Percentiles rank a stretch among this genome's conserved stretches.
phyloP scores from a whole-genome alignment of 2,113 vertebrate species.

The Campylomormyrus numenius region DNA sequence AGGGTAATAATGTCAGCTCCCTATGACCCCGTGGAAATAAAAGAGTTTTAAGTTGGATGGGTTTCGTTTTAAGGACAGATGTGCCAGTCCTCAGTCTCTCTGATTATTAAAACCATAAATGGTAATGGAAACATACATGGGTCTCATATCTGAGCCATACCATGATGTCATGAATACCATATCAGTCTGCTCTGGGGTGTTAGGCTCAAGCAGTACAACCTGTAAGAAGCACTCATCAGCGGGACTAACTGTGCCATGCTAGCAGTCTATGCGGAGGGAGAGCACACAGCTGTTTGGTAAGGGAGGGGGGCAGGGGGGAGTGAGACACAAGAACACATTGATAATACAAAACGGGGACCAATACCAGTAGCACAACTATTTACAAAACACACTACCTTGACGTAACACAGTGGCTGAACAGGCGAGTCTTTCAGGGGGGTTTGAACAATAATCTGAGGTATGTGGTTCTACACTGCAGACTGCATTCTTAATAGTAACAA shows the following conservation, averaged over 20 bases:
- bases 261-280: background rate
- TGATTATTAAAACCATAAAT: background rate
- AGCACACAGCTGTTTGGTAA: background rate
- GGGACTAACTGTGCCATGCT: background rate
- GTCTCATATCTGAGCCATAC: background rate
- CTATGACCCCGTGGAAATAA: background rate
- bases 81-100: background rate
- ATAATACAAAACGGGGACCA: background rate
- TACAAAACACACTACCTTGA: background rate
- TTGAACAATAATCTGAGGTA: background rate
- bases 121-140: background rate
- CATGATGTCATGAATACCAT: background rate
- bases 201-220: background rate
- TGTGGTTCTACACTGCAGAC: background rate
- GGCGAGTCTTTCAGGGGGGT: background rate
- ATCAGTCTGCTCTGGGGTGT: background rate
- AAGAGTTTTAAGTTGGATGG: background rate
- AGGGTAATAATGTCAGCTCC: background rate
- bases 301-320: background rate
- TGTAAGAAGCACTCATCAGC: background rate
- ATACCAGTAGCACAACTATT: background rate
- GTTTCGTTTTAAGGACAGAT: background rate
- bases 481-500: background rate
- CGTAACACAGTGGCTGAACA: background rate
- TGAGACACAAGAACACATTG: background rate